Evolutionary conservation across 2,797 vertebrate genomes (phyloP).

Genomic region (Epinephelus coioides): DNA sequence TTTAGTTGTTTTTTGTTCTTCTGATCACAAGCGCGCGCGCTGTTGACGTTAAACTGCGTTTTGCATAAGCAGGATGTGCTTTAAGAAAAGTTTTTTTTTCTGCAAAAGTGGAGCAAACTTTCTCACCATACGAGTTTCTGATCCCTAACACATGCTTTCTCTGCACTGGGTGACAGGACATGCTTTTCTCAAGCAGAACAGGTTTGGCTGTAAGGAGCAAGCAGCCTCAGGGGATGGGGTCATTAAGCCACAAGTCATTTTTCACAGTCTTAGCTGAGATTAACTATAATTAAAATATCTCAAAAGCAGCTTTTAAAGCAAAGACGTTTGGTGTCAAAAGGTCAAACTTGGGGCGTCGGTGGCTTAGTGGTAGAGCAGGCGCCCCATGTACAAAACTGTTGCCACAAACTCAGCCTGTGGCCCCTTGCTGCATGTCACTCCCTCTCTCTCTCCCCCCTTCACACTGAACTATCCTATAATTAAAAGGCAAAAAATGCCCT

Average conservation of each 20-base stretch:
- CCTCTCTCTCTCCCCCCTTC: too few species aligned
- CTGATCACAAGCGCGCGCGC: background rate
- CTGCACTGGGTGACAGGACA: background rate
- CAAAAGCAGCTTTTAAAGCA: background rate
- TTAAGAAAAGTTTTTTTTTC: background rate
- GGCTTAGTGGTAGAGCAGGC: too few species aligned
- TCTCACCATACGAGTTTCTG: constrained; percentile 7
- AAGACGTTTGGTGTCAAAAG: background rate
- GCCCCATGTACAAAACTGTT: too few species aligned
- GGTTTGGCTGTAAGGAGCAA: background rate
- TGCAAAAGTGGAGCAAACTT: background rate
- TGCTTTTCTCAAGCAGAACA: background rate
- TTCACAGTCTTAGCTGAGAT: background rate
- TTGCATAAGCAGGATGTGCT: too few species aligned
- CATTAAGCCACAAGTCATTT: background rate
- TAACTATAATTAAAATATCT: background rate
- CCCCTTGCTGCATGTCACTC: too few species aligned
- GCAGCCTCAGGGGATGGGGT: background rate
- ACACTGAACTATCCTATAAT: too few species aligned
- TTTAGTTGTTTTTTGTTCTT: too few species aligned
- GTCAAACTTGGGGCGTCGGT: background rate
- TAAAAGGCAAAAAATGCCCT: too few species aligned
- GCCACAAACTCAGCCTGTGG: too few species aligned
- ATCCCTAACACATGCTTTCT: background rate
- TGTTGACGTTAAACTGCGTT: background rate